A percentile compares a stretch with the other conserved stretches of the same genome.
These are phyloP conservation scores for Pseudocheirus occidentalis DNA, from an alignment of 2,797 vertebrate genomes.

Conservation along the genomic window DNA sequence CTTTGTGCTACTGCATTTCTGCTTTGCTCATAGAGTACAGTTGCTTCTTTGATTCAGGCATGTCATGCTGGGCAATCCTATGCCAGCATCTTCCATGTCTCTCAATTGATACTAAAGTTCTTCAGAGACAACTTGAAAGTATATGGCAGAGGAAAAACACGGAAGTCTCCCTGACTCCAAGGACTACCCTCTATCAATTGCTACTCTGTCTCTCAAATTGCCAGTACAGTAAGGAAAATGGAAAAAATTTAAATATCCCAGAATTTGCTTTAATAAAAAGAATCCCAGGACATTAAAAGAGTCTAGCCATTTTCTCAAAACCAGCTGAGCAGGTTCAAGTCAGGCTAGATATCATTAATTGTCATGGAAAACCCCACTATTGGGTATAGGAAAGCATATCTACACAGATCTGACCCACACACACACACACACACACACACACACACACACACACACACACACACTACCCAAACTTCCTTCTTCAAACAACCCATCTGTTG, in stretches of 20 bases:
- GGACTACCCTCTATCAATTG: background rate
- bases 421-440: fast-evolving
- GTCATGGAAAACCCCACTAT: background rate
- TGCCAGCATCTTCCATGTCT: background rate
- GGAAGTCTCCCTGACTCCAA: background rate
- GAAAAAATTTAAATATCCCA: background rate
- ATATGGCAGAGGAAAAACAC: background rate
- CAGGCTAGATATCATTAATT: background rate
- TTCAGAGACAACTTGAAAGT: background rate
- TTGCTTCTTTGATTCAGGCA: background rate
- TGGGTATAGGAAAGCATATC: fast-evolving
- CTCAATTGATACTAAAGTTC: background rate
- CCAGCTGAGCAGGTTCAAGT: background rate
- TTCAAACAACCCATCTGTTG: background rate
- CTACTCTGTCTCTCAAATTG: background rate
- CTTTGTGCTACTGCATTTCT: background rate
- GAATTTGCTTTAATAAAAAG: background rate
- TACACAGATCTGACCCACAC: fast-evolving
- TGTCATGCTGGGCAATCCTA: background rate
- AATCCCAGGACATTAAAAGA: background rate
- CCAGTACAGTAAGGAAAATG: background rate
- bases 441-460: fast-evolving
- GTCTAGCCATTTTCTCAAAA: slow-evolving; percentile 4
- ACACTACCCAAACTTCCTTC: fast-evolving
- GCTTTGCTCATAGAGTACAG: background rate